Evolutionary conservation across 30 jellyfish, hydroid and myxozoan species (phyloP), one percentile per base, ranked within the genome.

Genomic region (Turritopsis dohrnii): DNA sequence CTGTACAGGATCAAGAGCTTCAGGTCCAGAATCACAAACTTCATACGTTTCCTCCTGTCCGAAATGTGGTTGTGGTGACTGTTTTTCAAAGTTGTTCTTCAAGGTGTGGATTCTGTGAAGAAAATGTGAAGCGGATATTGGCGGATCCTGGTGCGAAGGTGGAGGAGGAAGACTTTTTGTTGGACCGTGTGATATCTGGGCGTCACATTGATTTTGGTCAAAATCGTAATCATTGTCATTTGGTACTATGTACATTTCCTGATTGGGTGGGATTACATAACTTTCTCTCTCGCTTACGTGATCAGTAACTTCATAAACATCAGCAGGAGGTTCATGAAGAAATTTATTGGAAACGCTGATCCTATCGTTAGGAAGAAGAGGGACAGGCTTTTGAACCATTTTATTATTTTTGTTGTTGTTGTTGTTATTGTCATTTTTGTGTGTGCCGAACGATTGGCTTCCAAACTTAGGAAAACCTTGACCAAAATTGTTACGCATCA

Each of bases 221-320:
- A 13, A 13, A 13, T 3, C 9, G 19, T 69, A 16, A 27, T 19
- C 30, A 27, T 69, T 21, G 16, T 69, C 77, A 7, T n/a, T 16
- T 27, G 77, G 77, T 7, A n/a, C 77, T 69, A 69, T 27, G 77
- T 69, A 69, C 77, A 69, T 69, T n/a, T 69, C 22, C 16, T 69
- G 28, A 23, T 69, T 23, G 9, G 28, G 22, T 23, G 77, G 77
- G 31, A 69, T 21, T 69, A 7, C 77, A 69, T 69, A 69, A 69
- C 30, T 69, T 69, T 69, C 77, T 23, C 13, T 13, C 13, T 13
- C 60, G 60, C 13, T 41, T 3, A 3, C 60, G 5, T 41, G 60
- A 41, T 41, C 60, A 41, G 60, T 41, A 13, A 41, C 60, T 41
- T 41, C 60, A 41, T 41, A 41, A 41, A 41, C 60, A 41, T 41